Base-by-base conservation (phyloP, 2,888 invertebrate genomes). In the Flexamia atlantica region DNA sequence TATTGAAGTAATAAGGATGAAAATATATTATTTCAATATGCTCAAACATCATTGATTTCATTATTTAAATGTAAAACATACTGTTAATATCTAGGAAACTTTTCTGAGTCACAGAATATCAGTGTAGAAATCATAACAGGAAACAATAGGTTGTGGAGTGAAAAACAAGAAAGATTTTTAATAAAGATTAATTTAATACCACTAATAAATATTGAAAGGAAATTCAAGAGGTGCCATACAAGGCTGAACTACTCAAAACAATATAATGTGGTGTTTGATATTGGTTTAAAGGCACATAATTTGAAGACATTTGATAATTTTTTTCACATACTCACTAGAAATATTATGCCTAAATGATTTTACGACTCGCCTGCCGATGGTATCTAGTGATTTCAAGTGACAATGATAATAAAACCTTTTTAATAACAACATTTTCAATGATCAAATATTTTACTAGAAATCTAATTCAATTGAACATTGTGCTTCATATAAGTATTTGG, bases 141-240 rank as follows among this genome's bases (percentile, higher is more conserved):
- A 25, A 12, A 60, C 9, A 60, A 60, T 9, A 36, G 36, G 36
- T 36, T 36, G 36, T 36, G 36, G 60, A 30, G 14, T 68, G 40
- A 40, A 70, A 70, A 23, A 64, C 28, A 64, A 25, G 17, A 64
- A 14, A 3, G n/a, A 70, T 17, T 76, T 42, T 36, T 76, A 50
- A 76, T 76, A 76, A 76, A 76, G 74, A 76, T 79, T 79, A 79
- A 57, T 83, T 72, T 83, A 83, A 83, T 83, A 83, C 82, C 82
- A 83, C 74, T 74, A n/a, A n/a, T n/a, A 57, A 74, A 74, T 74
- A 74, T 83, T 53, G 72, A 83, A 72, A 72, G 40, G 72, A 53
- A 83, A 83, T 74, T 83, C n/a, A 74, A 53, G 57, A 74, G 10
- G 72, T 72, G 82, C 82, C 82, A 25, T 20, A 23, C 20, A 83